A percentile compares a stretch with the other conserved stretches of the same genome.
phyloP scores from a whole-genome alignment of 2,797 vertebrate species.

The Diplodus puntazzo region DNA sequence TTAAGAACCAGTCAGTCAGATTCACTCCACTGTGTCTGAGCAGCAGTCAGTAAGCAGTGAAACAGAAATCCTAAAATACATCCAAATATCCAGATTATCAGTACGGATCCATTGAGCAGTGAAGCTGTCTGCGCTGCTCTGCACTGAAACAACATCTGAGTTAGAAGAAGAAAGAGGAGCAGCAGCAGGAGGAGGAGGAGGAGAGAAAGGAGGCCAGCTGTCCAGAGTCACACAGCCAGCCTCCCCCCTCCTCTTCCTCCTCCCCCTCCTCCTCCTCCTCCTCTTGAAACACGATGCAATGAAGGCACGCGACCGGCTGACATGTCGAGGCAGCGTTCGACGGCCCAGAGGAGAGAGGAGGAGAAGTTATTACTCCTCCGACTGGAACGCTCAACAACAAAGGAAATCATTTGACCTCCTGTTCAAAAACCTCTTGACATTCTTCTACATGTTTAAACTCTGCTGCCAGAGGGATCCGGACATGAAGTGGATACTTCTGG shows the following conservation, averaged over 20 bases:
- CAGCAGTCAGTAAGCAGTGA: background rate
- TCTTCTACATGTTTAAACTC: background rate
- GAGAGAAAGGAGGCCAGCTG: constrained; percentile 53
- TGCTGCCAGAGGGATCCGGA: background rate
- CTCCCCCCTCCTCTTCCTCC: background rate
- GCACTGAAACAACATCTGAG: constrained; percentile 5
- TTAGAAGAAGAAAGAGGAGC: background rate
- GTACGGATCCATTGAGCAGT: background rate
- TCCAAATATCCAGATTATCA: background rate
- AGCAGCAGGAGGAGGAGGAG: background rate
- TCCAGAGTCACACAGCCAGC: background rate
- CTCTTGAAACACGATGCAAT: constrained; percentile 17
- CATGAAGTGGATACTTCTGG: background rate
- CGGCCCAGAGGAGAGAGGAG: background rate
- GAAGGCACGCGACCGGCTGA: constrained; percentile 19
- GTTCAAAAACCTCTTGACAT: background rate
- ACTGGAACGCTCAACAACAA: background rate
- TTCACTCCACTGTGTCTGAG: background rate
- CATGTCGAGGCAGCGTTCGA: constrained; percentile 31
- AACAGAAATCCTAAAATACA: background rate
- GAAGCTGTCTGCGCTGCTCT: background rate
- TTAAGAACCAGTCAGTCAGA: background rate
- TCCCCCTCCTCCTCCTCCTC: background rate
- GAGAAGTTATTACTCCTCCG: background rate
- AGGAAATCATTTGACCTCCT: background rate